phyloP scores from a whole-genome alignment of 2,113 vertebrate genomes.

The Malurus melanocephalus region DNA sequence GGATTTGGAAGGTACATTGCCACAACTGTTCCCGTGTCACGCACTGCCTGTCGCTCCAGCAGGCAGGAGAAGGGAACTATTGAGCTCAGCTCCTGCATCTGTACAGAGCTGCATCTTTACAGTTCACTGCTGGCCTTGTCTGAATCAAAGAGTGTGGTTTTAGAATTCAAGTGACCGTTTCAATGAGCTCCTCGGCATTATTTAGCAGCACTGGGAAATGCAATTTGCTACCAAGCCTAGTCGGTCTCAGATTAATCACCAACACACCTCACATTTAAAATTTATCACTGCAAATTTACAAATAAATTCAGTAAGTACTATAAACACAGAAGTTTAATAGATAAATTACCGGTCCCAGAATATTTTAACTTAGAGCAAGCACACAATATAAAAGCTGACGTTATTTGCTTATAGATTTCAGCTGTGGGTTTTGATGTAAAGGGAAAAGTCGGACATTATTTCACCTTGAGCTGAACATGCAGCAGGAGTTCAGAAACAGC shows the following conservation, averaged over 20 bases:
- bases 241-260: rapidly evolving
- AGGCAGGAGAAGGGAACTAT: background rate
- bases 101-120: background rate
- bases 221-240: background rate
- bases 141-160: background rate
- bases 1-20: background rate
- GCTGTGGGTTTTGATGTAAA: background rate
- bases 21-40: background rate
- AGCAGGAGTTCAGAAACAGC: background rate
- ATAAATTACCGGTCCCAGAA: background rate
- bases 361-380: background rate
- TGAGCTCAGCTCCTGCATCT: conserved; percentile 33
- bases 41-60: background rate
- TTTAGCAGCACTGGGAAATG: background rate
- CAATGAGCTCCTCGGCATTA: background rate
- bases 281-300: background rate
- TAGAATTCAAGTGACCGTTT: background rate
- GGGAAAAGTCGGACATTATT: background rate
- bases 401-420: background rate
- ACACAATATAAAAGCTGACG: background rate
- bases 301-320: background rate
- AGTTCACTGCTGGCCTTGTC: background rate
- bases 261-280: background rate
- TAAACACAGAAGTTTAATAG: background rate
- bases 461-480: background rate